These are phyloP conservation scores for Aurelia aurita DNA, from an alignment of 30 jellyfish, hydroid and myxozoan genomes.

Conservation along the genomic window DNA sequence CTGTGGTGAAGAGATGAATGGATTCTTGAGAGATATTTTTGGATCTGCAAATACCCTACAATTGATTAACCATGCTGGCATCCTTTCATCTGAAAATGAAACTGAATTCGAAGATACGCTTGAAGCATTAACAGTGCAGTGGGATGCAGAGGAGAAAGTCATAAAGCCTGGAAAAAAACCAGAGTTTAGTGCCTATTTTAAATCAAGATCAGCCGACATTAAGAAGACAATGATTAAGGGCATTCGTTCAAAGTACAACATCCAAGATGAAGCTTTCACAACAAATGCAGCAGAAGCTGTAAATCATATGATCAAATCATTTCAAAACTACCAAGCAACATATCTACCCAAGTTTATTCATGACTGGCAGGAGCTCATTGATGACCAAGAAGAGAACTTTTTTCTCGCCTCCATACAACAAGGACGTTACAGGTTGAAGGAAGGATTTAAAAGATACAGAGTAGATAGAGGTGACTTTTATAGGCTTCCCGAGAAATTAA, in stretches of 20 bases:
- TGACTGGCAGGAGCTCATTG: neutral
- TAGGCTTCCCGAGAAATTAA: neutral
- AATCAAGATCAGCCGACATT: neutral
- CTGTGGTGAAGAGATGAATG: conserved; percentile 1
- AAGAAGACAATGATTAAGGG: conserved; percentile 5
- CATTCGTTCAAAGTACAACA: neutral
- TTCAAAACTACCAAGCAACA: neutral
- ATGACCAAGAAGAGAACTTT: conserved; percentile 5
- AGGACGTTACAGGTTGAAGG: neutral
- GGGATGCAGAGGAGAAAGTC: neutral
- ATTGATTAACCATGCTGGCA: conserved; percentile 4
- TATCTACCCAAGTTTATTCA: neutral
- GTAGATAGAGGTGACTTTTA: neutral
- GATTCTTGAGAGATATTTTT: neutral
- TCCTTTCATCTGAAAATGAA: neutral
- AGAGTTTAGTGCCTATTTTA: conserved; percentile 2
- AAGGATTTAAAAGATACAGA: neutral
- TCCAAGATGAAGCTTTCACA: neutral
- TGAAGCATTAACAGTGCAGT: neutral
- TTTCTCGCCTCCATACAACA: neutral
- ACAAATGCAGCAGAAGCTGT: conserved; percentile 11
- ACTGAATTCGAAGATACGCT: neutral
- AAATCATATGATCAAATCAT: neutral
- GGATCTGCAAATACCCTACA: conserved; percentile 1
- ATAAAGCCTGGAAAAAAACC: neutral